Base-by-base conservation (phyloP, 2,888 invertebrate genomes). In the Poecilus cupreus region DNA sequence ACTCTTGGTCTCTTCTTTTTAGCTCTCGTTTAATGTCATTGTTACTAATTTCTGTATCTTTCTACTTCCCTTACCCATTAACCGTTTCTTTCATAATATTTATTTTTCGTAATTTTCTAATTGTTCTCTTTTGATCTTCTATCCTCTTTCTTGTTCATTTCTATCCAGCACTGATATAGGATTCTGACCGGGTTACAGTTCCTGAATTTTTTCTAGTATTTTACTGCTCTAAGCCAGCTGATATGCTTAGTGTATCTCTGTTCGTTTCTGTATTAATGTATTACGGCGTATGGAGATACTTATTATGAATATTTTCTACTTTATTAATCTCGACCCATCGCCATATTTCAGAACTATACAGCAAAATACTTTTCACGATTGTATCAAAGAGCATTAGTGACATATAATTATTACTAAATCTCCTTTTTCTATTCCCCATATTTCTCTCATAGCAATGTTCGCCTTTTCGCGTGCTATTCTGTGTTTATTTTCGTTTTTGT, bases 271-370 rank as follows among this genome's bases (percentile, higher is more conserved):
- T 26, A 3, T 76, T 32, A 11, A 81, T 77, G n/a, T 75, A 76
- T 4, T 24, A n/a, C 8, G 80, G 80, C 0, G 80, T 74, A 11
- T 49, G 77, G 0, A 81, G 0, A 20, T 76, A 81, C 13, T 32
- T 57, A 1, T 60, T 2, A 18, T 80, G 82, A 0, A 68, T 10
- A 4, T 16, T 68, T 26, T 82, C 60, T 10, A 81, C 20, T 11
- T 0, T 16, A 22, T 39, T 16, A 16, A 24, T 26, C 39, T 32
- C 82, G 10, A n/a, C 18, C 76, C 80, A 68, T 0, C 49, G 75
- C 82, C 74, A 81, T 0, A 72, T 46, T n/a, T 57, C 74, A 1
- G 51, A 64, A 0, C 76, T 81, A 20, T 82, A 82, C 54, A 64
- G 18, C 0, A 57, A 1, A 1, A 80, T 64, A 10, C 60, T 74